Percentiles rank a stretch among this genome's conserved stretches.
These are phyloP conservation scores for Sminthurides bifidus DNA, from an alignment of 1,140 invertebrate species.

Conservation along the genomic window DNA sequence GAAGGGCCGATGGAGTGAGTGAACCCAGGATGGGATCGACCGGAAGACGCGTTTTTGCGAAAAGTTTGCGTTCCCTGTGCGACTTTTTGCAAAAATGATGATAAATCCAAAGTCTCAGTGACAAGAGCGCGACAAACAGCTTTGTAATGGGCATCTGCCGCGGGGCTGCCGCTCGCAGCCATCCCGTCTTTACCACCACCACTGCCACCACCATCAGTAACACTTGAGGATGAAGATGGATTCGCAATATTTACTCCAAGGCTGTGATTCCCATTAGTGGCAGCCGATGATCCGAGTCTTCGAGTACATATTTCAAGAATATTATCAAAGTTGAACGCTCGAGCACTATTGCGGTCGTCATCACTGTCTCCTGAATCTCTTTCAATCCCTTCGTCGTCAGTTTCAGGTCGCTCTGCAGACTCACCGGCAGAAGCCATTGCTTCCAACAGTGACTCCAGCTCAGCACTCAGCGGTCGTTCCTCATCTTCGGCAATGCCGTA, in stretches of 20 bases:
- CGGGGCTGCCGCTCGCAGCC: too few species aligned
- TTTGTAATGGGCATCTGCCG: too few species aligned
- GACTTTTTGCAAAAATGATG: constrained; percentile 76
- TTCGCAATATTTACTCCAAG: background rate
- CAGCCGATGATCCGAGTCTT: constrained; percentile 5
- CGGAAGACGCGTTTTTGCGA: constrained; percentile 5
- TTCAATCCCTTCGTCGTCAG: constrained; percentile 81
- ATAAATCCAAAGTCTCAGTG: constrained; percentile 75
- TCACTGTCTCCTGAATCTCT: constrained; percentile 67
- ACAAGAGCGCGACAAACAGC: constrained; percentile 82
- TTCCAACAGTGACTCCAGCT: constrained; percentile 71
- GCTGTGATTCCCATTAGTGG: background rate
- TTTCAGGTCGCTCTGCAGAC: constrained; percentile 45
- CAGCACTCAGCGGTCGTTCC: constrained; percentile 67
- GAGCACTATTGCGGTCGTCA: constrained; percentile 36
- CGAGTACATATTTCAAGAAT: constrained; percentile 21
- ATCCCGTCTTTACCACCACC: too few species aligned
- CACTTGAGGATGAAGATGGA: background rate
- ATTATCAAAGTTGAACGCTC: constrained; percentile 31
- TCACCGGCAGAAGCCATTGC: constrained; percentile 56
- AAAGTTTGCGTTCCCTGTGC: constrained; percentile 32
- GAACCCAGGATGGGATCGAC: background rate
- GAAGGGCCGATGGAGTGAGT: background rate
- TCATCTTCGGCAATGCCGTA: constrained; percentile 69
- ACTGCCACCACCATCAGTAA: background rate